Base-by-base conservation (phyloP, 2,888 invertebrate genomes). In the Drosophila lacicola region DNA sequence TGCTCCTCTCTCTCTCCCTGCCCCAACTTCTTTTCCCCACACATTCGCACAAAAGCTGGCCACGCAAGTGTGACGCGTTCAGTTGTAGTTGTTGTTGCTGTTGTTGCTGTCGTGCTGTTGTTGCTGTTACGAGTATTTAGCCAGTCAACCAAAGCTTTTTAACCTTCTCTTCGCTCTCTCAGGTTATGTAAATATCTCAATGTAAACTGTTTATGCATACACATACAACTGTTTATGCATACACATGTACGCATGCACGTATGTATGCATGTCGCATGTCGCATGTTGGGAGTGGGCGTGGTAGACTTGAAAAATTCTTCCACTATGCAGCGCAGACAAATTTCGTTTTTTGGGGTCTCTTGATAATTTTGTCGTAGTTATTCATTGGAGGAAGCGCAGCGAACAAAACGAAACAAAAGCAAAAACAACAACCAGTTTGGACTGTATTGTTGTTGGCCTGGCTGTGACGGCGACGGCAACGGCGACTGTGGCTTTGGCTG, bases 51-150 rank as follows among this genome's bases (percentile, higher is more conserved):
- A 74, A 77, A 77, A 66, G 81, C 88, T 82, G 68, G 53, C 88
- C 79, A 85, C 77, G 88, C 84, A 85, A 88, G 65, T 85, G 85
- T 85, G 88, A 85, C 88, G 85, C 69, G 77, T 71, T 63, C 57
- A 56, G 60, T 60, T 62, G 55, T 19, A 67, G 60, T 14, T 65
- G 47, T 47, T 56, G 60, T 60, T 62, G 54, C 19, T 75, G 56
- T 14, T 68, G 46, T 50, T 67, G 19, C 46, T 60, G 54, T 46
- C 17, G 17, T 17, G 17, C 17, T 17, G 56, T 14, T 68, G 46
- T 50, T 67, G 19, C 46, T 60, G 54, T 47, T 62, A 57, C 62
- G 70, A 70, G 58, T 64, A 70, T 78, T 80, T 83, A 74, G 78
- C 64, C 70, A 82, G 74, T 81, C 83, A 83, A 84, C 79, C 82